Conservation (phyloP, 1,140 invertebrate genomes). For the Procambarus virginalis region DNA sequence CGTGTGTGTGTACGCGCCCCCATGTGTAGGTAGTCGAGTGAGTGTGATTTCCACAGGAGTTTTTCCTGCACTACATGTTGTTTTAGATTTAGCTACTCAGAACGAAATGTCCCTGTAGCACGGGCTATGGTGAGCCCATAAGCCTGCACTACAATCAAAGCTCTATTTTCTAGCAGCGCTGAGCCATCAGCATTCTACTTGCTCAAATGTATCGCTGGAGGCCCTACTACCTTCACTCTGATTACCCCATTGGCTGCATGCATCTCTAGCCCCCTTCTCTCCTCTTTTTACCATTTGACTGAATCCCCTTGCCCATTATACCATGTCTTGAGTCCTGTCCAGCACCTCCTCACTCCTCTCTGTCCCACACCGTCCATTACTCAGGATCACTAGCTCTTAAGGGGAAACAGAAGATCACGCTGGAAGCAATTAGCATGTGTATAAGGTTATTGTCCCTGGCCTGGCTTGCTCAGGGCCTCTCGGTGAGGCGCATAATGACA, state of each 20-base stretch:
- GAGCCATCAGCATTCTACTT: not conserved
- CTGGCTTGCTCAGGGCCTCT: not conserved
- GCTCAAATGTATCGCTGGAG: not conserved
- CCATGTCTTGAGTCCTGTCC: no score
- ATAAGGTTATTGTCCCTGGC: not conserved
- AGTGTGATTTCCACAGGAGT: no score
- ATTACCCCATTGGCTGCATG: not conserved
- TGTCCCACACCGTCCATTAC: not conserved
- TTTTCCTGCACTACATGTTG: no score
- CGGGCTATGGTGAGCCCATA: no score
- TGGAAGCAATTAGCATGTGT: not conserved
- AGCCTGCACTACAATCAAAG: no score
- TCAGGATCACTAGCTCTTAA: not conserved
- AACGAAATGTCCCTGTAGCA: no score
- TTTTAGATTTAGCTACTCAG: no score
- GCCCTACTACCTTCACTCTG: not conserved
- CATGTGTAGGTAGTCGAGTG: no score
- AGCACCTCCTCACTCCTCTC: no score
- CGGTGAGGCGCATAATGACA: not conserved
- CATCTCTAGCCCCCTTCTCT: not conserved
- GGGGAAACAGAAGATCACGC: not conserved
- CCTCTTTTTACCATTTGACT: no score
- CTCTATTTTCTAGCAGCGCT: no score
- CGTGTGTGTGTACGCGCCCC: not conserved
- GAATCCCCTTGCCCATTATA: no score